A percentile compares a stretch with the other conserved stretches of the same genome.
phyloP scores from a whole-genome alignment of 2,888 invertebrate species.

The Mesorhabditis spiculigera region DNA sequence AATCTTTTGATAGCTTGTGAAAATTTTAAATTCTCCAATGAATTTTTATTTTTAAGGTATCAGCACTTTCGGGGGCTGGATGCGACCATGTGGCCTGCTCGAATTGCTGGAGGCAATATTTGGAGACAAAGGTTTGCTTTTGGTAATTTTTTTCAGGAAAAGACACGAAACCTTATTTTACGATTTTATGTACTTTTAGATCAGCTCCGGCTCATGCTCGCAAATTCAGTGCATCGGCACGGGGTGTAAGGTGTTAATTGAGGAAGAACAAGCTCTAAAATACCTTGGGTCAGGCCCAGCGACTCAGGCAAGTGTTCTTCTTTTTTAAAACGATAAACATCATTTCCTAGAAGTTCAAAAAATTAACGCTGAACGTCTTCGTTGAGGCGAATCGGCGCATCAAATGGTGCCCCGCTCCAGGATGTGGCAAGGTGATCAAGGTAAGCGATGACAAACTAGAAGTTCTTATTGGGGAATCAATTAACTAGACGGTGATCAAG shows the following conservation, averaged over 20 bases:
- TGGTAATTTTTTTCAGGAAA: neutral
- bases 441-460: slow-evolving; percentile 70
- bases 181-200: slow-evolving; percentile 12
- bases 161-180: too few species aligned
- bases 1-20: too few species aligned
- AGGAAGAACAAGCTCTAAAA: slow-evolving; percentile 29
- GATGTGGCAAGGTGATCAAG: slow-evolving; percentile 91
- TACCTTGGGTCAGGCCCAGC: too few species aligned
- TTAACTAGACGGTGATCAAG: neutral
- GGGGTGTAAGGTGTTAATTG: slow-evolving; percentile 34
- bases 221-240: slow-evolving; percentile 37
- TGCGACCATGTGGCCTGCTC: slow-evolving; percentile 95
- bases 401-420: slow-evolving; percentile 95
- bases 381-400: slow-evolving; percentile 85
- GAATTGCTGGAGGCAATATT: slow-evolving; percentile 92
- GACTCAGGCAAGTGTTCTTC: too few species aligned
- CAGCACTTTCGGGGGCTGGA: slow-evolving; percentile 70
- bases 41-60: slow-evolving; percentile 11
- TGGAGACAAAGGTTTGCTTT: slow-evolving; percentile 81
- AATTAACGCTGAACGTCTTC: slow-evolving; percentile 29
- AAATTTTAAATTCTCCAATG: too few species aligned
- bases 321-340: too few species aligned
- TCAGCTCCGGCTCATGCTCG: slow-evolving; percentile 23
- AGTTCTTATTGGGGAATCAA: neutral
- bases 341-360: slow-evolving; percentile 14